These are phyloP conservation scores for Typhlichthys eigenmanni DNA, from an alignment of 2,797 vertebrate species.

Conservation along the genomic window DNA sequence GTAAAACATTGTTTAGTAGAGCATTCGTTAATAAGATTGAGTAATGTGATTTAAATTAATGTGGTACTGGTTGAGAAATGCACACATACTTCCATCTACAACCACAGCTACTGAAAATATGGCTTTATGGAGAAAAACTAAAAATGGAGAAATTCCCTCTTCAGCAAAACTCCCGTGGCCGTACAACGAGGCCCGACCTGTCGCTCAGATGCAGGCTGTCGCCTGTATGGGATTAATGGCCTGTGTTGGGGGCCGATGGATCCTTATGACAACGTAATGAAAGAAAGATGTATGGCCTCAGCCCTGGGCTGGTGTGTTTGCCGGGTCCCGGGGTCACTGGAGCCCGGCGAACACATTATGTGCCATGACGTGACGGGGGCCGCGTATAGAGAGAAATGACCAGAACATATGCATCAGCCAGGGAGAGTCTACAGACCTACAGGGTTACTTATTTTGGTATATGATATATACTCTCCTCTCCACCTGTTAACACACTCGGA, in stretches of 20 bases:
- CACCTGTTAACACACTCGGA: too few relatives aligned
- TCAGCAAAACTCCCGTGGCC: slow-evolving; percentile 10
- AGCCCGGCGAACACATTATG: slow-evolving; percentile 74
- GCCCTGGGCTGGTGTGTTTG: slow-evolving; percentile 43
- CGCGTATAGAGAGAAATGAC: slow-evolving; percentile 59
- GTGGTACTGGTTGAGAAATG: too few relatives aligned
- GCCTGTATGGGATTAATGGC: slow-evolving; percentile 65
- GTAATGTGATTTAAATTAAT: too few relatives aligned
- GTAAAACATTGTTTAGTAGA: too few relatives aligned
- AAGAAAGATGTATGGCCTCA: slow-evolving; percentile 72
- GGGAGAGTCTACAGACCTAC: too few relatives aligned
- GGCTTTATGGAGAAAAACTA: neutral
- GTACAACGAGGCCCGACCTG: slow-evolving; percentile 30
- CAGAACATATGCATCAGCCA: neutral
- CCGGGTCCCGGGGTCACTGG: slow-evolving; percentile 47
- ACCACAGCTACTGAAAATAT: neutral
- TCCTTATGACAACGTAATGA: slow-evolving; percentile 78
- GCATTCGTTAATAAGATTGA: too few relatives aligned
- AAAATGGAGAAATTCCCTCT: slow-evolving; percentile 21
- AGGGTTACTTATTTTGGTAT: too few relatives aligned
- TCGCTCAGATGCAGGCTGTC: slow-evolving; percentile 38
- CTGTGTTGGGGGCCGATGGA: slow-evolving; percentile 67
- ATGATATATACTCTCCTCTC: too few relatives aligned
- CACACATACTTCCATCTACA: neutral
- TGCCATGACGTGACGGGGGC: slow-evolving; percentile 63